These are phyloP conservation scores for Bathybates hornii DNA, from an alignment of 2,113 vertebrate genomes.

Conservation along the genomic window DNA sequence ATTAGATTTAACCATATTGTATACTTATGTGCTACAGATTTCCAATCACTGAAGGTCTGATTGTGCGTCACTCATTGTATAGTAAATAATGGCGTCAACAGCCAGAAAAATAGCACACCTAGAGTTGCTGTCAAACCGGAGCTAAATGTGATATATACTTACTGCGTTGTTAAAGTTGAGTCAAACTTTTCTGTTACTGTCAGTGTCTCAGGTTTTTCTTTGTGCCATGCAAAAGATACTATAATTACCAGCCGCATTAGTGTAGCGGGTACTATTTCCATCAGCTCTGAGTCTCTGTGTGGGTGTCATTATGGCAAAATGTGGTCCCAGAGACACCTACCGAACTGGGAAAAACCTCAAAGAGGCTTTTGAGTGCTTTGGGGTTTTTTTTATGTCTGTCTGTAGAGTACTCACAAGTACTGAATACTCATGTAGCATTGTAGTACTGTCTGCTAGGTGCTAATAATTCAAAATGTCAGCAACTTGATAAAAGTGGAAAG, in stretches of 20 bases:
- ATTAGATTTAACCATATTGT: constrained; percentile 60
- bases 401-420: neutral
- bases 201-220: neutral
- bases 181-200: neutral
- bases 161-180: neutral
- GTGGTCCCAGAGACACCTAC: neutral
- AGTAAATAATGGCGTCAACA: constrained; percentile 22
- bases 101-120: constrained; percentile 2
- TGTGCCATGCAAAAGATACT: neutral
- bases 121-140: neutral
- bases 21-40: constrained; percentile 55
- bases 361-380: neutral
- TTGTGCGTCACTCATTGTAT: constrained; percentile 27
- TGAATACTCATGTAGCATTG: neutral
- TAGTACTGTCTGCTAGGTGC: neutral
- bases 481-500: neutral
- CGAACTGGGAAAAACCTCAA: neutral
- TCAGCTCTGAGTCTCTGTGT: neutral
- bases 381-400: accelerated
- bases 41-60: constrained; percentile 49
- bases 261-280: neutral
- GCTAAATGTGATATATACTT: neutral
- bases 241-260: neutral
- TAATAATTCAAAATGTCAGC: neutral
- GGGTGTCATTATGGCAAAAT: neutral